These are phyloP conservation scores for Bolborhynchus lineola DNA, from an alignment of 2,113 vertebrate genomes.

Conservation along the genomic window DNA sequence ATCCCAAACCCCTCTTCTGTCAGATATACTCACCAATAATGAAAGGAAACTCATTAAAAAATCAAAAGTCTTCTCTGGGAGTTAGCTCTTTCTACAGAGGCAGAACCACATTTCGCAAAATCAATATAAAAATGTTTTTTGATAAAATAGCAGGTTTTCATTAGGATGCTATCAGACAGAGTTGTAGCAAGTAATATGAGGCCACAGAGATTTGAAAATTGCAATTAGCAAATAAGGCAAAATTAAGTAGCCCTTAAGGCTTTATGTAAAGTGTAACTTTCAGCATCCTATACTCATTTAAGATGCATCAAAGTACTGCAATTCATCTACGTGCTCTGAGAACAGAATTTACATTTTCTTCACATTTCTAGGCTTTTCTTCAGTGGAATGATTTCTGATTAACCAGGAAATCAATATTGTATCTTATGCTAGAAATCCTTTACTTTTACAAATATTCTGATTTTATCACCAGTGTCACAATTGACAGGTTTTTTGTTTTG, in stretches of 20 bases:
- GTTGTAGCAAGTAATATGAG: neutral
- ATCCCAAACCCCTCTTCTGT: neutral
- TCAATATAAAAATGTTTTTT: neutral
- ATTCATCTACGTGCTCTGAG: neutral
- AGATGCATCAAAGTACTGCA: neutral
- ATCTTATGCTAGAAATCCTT: neutral
- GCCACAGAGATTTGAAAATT: neutral
- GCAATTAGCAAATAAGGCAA: neutral
- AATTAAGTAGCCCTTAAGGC: neutral
- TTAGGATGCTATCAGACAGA: neutral
- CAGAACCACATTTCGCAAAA: neutral
- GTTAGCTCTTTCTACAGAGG: neutral
- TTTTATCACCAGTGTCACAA: neutral
- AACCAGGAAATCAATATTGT: neutral
- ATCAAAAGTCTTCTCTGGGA: neutral
- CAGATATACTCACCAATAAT: neutral
- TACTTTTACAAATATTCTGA: neutral
- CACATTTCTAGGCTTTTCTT: neutral
- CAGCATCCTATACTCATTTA: neutral
- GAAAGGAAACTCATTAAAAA: neutral
- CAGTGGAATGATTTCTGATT: neutral
- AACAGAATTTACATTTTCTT: neutral
- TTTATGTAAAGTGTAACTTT: neutral
- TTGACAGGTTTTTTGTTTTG: neutral
- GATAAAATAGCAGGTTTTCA: neutral